These are phyloP conservation scores for Cottus gobio DNA, from an alignment of 2,113 vertebrate genomes.

Conservation along the genomic window DNA sequence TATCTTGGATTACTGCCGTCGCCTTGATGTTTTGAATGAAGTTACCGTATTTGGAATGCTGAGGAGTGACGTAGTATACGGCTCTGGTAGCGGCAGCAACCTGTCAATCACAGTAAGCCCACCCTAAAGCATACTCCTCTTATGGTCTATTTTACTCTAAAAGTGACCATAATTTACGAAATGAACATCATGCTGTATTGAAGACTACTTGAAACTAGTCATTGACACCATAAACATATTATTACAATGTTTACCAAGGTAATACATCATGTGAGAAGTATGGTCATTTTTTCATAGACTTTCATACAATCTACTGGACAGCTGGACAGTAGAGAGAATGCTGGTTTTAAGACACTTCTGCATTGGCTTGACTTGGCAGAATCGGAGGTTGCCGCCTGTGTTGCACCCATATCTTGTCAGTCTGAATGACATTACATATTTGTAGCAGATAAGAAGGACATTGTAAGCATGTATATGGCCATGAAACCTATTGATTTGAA, in stretches of 20 bases:
- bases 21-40: background rate
- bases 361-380: background rate
- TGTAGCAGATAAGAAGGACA: conserved; percentile 3
- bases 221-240: background rate
- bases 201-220: background rate
- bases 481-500: conserved; percentile 38
- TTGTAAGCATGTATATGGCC: conserved; percentile 20
- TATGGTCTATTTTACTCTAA: background rate
- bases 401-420: background rate
- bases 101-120: no score
- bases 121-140: background rate
- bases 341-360: background rate
- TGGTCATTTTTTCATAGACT: background rate
- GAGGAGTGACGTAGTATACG: background rate
- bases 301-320: background rate
- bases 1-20: background rate
- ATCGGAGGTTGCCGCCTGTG: background rate
- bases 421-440: conserved; percentile 1
- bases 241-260: background rate
- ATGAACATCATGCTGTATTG: no score
- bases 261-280: background rate
- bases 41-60: background rate
- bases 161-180: no score
- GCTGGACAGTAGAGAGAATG: background rate
- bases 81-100: background rate